Evolutionary conservation across 2,113 vertebrate genomes (phyloP), one percentile per base, ranked within the genome.

Genomic region (Nyctereutes procyonoides): DNA sequence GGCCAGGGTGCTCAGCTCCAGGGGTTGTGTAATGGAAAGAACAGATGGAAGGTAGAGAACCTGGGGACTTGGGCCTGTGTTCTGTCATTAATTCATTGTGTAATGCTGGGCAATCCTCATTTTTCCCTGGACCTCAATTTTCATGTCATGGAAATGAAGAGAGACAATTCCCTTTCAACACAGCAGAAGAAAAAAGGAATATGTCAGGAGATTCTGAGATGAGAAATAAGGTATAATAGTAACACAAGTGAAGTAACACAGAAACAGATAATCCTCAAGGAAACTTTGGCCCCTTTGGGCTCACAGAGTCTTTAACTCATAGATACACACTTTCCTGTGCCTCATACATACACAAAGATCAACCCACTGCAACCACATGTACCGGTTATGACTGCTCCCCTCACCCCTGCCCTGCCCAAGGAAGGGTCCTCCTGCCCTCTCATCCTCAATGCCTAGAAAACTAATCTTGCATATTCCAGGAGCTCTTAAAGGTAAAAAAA

Each of bases 341-440:
- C n/a, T 38, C 43, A 51, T 17, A 5, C 9, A 0, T 38, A 48
- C n/a, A 3, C 53, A 26, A 35, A 77, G 43, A 1, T 11, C n/a
- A 9, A 24, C 53, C 62, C 16, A 58, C 10, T 58, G 16, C 53
- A 69, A 2, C 38, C 51, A 1, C 15, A 8, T 0, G 2, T 4
- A 3, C 17, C 1, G 14, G 10, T n/a, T 43, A 1, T 2, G 2
- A 82, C 10, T 26, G 20, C 51, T 38, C 86, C 1, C 19, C 4
- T 79, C 26, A 8, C 26, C 0, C 4, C 11, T 4, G 3, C 12
- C 19, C 26, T 1, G 22, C 14, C 22, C 20, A 3, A 12, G 28
- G 9, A 22, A 16, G 38, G 26, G 22, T 16, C 15, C 8, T 5
- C 4, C 26, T 43, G 56, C n/a, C 53, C n/a, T 26, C 26, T 60